phyloP scores from a whole-genome alignment of 1,140 invertebrate genomes.

The Oreohelix idahoensis region DNA sequence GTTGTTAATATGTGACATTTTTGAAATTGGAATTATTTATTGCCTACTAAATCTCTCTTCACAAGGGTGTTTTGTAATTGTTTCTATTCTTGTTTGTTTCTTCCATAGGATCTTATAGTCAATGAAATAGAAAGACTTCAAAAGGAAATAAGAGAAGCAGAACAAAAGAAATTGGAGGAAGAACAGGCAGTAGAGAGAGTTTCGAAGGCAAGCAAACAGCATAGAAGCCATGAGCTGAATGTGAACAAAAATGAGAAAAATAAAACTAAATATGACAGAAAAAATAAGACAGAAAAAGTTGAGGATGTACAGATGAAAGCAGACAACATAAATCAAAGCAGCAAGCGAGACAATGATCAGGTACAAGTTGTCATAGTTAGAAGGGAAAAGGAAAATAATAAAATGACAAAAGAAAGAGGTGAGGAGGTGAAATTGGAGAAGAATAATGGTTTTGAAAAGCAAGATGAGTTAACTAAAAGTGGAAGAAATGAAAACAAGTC shows the following conservation, averaged over 20 bases:
- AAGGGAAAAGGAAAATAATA: background rate
- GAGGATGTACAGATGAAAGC: background rate
- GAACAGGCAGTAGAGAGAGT: background rate
- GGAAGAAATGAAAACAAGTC: background rate
- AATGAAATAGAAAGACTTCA: conserved; percentile 30
- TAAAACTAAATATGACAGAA: background rate
- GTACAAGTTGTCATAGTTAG: conserved; percentile 26
- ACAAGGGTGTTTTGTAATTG: too few species aligned
- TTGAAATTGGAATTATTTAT: too few species aligned
- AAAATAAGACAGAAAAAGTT: background rate
- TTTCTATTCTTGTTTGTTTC: background rate
- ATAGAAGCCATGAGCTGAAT: background rate
- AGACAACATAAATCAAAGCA: background rate
- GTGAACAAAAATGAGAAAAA: background rate
- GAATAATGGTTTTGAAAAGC: background rate
- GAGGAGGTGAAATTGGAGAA: too few species aligned
- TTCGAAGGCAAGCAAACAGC: background rate
- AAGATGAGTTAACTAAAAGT: background rate
- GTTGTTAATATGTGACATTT: too few species aligned
- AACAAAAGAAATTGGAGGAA: conserved; percentile 18
- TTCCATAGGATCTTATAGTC: conserved; percentile 1
- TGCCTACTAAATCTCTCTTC: too few species aligned
- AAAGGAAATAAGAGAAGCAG: conserved; percentile 26
- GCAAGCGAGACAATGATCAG: background rate
- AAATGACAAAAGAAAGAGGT: background rate